Conservation (phyloP, 2,888 invertebrate species). For the Lycia hirtaria region DNA sequence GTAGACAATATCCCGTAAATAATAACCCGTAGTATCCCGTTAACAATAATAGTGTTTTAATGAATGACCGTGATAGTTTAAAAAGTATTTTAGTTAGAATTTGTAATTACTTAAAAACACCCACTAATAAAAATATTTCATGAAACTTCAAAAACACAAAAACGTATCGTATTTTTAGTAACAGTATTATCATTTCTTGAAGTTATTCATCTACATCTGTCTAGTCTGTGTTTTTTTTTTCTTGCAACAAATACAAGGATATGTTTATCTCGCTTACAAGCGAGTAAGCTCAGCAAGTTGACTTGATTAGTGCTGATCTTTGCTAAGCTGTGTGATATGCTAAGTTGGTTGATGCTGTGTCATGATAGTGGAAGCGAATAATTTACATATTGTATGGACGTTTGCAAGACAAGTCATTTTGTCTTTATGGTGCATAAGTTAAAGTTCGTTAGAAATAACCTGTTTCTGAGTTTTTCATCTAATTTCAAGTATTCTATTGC, state of each 20-base stretch:
- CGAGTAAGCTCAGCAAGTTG: neutral
- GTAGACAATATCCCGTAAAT: no score
- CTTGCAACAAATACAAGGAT: neutral
- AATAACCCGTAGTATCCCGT: no score
- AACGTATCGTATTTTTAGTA: no score
- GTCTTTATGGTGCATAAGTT: neutral
- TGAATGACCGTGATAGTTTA: no score
- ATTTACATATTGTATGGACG: neutral
- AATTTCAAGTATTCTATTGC: no score
- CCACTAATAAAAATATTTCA: no score
- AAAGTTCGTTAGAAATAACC: no score
- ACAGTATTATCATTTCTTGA: neutral
- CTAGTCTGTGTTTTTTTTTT: neutral
- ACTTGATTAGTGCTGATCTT: conserved; percentile 9
- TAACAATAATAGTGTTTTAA: no score
- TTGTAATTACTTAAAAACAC: no score
- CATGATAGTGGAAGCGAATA: conserved; percentile 1
- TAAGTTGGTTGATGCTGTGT: neutral
- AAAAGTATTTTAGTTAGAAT: no score
- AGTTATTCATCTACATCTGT: neutral
- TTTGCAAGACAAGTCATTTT: neutral
- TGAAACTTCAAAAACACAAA: no score
- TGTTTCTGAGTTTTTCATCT: no score
- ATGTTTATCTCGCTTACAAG: conserved; percentile 6
- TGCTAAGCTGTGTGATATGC: conserved; percentile 4